These are phyloP conservation scores for Centropyge bicolor DNA, from an alignment of 2,797 vertebrate genomes.

Conservation along the genomic window DNA sequence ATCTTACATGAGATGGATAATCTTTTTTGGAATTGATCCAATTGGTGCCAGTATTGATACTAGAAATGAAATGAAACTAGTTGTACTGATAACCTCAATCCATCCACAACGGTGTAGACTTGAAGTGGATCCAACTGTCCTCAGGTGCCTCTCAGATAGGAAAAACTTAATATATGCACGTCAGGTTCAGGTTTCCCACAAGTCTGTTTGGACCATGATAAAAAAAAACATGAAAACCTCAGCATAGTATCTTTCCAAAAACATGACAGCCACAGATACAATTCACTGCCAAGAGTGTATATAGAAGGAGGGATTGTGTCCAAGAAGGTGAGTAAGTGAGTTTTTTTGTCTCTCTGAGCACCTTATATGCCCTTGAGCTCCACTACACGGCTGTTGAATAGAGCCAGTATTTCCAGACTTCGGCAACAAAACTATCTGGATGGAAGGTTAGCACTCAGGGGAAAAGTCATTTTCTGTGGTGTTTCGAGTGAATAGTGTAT, in stretches of 20 bases:
- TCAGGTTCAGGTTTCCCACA: background rate
- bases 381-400: background rate
- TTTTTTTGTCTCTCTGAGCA: background rate
- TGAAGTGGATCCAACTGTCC: background rate
- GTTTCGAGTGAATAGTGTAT: background rate
- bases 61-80: background rate
- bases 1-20: background rate
- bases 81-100: background rate
- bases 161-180: background rate
- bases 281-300: background rate
- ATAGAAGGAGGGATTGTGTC: background rate
- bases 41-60: background rate
- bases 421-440: background rate
- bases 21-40: background rate
- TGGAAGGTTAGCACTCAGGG: too few species aligned
- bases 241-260: background rate
- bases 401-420: background rate
- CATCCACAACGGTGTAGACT: fast-evolving
- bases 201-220: background rate
- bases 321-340: too few species aligned
- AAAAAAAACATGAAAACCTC: background rate
- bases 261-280: background rate
- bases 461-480: background rate
- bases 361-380: background rate
- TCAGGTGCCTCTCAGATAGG: background rate